A percentile compares a stretch with the other conserved stretches of the same genome.
Evolutionary conservation across 2,113 vertebrate genomes (phyloP).

Genomic region (Gobius niger): DNA sequence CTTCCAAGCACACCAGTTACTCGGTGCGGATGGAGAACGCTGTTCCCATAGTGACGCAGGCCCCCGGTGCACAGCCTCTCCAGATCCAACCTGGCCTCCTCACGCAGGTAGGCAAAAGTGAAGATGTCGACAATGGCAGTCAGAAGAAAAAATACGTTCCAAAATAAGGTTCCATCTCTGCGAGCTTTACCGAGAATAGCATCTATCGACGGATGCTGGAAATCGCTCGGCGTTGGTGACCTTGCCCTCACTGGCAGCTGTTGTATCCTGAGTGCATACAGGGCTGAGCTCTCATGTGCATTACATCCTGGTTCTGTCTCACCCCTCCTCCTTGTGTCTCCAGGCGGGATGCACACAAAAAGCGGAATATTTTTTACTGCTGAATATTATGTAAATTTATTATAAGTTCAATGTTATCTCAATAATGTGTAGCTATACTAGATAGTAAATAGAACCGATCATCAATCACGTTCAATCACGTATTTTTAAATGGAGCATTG

Average conservation of each 20-base stretch:
- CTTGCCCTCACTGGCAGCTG: conserved; percentile 60
- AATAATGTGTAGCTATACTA: too few species aligned
- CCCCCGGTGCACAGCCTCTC: conserved; percentile 92
- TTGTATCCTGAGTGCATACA: conserved; percentile 52
- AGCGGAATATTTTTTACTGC: conserved; percentile 38
- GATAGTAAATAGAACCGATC: too few species aligned
- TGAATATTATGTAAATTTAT: not conserved
- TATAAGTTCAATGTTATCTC: too few species aligned
- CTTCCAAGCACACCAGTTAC: conserved; percentile 95
- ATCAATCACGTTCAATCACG: too few species aligned
- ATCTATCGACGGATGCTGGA: conserved; percentile 48
- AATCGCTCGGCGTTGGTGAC: conserved; percentile 53
- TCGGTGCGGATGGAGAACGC: conserved; percentile 98
- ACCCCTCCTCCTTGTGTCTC: not conserved
- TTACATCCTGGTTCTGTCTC: conserved; percentile 22
- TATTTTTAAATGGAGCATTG: too few species aligned
- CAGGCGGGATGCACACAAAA: conserved; percentile 58
- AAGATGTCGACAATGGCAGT: conserved; percentile 13
- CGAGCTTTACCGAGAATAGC: conserved; percentile 53
- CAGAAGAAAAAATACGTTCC: conserved; percentile 26
- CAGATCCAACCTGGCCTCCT: conserved; percentile 97
- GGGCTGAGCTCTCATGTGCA: conserved; percentile 52
- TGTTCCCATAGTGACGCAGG: conserved; percentile 97
- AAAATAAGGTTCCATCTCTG: conserved; percentile 27
- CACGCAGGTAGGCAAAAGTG: conserved; percentile 85